phyloP scores from a whole-genome alignment of 2,888 invertebrate species.

The Spatulosminthurus flaviceps region DNA sequence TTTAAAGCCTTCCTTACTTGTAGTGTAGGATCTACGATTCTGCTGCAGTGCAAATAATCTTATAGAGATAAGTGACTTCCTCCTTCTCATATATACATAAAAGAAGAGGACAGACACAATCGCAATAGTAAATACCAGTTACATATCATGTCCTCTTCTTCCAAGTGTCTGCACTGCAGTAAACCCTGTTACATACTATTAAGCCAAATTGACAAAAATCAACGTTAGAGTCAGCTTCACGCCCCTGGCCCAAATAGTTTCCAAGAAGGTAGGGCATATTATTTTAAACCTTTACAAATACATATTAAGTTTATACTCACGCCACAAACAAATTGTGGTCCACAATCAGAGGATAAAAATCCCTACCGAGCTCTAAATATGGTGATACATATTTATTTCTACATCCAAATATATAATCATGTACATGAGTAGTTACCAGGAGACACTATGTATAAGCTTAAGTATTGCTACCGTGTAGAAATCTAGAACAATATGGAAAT shows the following conservation, averaged over 20 bases:
- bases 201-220: conserved; percentile 14
- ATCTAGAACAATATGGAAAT: conserved; percentile 11
- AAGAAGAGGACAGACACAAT: no score
- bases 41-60: neutral
- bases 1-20: neutral
- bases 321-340: no score
- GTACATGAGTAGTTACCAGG: no score
- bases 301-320: no score
- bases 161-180: neutral
- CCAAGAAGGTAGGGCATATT: neutral
- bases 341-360: no score
- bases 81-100: neutral
- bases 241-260: conserved; percentile 7
- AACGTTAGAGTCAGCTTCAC: neutral
- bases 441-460: no score
- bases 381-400: no score
- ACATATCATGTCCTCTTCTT: neutral
- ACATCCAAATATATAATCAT: no score
- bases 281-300: no score
- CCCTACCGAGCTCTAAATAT: no score
- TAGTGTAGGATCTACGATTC: neutral
- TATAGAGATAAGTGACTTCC: neutral
- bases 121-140: no score
- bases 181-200: conserved; percentile 18
- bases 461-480: neutral